Evolutionary conservation across 2,888 invertebrate species (phyloP).

Genomic region (Pachliopta kotzebuea): DNA sequence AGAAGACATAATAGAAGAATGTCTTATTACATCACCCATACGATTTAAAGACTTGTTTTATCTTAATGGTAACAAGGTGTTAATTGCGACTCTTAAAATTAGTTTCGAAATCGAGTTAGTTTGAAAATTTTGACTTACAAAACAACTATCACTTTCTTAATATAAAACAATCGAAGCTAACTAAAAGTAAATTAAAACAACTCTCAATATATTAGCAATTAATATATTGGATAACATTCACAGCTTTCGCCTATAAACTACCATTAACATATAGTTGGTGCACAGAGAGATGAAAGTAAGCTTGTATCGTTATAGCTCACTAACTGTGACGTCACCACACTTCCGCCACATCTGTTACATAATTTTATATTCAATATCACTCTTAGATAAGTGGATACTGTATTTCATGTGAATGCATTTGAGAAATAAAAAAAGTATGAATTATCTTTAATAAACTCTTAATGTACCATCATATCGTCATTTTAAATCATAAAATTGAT

Average conservation of each 20-base stretch:
- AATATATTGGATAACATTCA: not conserved
- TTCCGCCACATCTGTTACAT: conserved; percentile 11
- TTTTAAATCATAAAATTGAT: no score
- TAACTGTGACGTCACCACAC: conserved; percentile 16
- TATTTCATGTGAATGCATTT: not conserved
- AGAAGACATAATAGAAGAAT: no score
- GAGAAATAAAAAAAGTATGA: no score
- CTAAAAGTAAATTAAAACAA: not conserved
- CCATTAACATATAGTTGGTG: conserved; percentile 11
- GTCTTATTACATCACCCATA: no score
- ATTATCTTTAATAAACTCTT: no score
- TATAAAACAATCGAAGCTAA: not conserved
- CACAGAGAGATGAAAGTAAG: conserved; percentile 16
- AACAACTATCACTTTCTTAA: conserved; percentile 3
- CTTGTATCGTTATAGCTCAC: conserved; percentile 8
- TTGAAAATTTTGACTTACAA: no score
- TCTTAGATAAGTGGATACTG: conserved; percentile 11
- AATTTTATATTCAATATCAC: conserved; percentile 10
- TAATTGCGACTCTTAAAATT: no score
- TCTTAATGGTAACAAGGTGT: no score
- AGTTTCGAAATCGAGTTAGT: no score
- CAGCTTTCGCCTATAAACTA: conserved; percentile 21
- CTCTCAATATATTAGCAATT: not conserved
- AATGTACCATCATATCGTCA: no score
- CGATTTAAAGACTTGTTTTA: no score